Percentiles rank a stretch among this genome's conserved stretches.
phyloP scores from a whole-genome alignment of 1,140 invertebrate genomes.

The Drosophila tristis region DNA sequence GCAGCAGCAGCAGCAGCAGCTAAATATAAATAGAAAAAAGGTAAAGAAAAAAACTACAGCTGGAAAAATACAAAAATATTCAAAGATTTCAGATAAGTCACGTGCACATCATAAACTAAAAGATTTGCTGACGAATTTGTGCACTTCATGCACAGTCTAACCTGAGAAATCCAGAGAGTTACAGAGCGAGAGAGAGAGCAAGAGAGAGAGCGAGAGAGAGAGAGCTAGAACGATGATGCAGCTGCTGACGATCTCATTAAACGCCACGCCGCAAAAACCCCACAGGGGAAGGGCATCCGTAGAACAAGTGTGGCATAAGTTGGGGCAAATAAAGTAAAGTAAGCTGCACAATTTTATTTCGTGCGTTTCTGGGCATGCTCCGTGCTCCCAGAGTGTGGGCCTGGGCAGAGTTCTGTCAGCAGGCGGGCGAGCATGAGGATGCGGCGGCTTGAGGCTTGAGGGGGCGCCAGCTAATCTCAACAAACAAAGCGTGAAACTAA shows the following conservation, averaged over 20 bases:
- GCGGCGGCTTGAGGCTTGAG: neutral
- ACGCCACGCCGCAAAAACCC: neutral
- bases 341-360: conserved; percentile 75
- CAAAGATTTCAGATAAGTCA: neutral
- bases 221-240: too few species aligned
- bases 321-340: conserved; percentile 67
- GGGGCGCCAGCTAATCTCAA: conserved; percentile 70
- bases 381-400: conserved; percentile 4
- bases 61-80: too few species aligned
- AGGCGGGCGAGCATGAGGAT: neutral
- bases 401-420: conserved; percentile 29
- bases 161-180: too few species aligned
- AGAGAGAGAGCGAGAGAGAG: too few species aligned
- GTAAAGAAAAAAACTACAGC: too few species aligned
- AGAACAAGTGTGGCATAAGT: conserved; percentile 65
- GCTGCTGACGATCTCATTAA: neutral
- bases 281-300: conserved; percentile 26
- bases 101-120: neutral
- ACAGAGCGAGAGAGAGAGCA: too few species aligned
- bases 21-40: too few species aligned
- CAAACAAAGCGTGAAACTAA: conserved; percentile 83
- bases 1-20: too few species aligned
- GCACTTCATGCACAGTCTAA: too few species aligned
- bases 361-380: conserved; percentile 39
- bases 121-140: too few species aligned